phyloP scores from a whole-genome alignment of 2,113 vertebrate genomes.

The Dromiciops gliroides region DNA sequence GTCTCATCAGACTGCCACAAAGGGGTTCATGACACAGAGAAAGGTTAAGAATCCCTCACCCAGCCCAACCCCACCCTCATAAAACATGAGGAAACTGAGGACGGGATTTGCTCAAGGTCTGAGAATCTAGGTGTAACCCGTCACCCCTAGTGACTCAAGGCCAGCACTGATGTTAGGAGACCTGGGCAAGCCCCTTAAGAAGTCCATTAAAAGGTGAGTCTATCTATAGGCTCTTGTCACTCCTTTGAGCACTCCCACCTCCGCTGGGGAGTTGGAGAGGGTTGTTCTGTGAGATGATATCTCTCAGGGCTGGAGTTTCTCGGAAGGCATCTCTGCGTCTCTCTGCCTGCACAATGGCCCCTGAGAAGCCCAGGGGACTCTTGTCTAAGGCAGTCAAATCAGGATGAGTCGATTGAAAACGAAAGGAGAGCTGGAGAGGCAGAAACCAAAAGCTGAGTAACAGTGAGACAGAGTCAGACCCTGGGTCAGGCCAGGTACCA shows the following conservation, averaged over 20 bases:
- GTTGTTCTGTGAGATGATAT: not conserved
- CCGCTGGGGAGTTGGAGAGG: not conserved
- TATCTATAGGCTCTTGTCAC: not conserved
- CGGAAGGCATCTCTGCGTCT: not conserved
- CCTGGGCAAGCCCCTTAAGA: not conserved
- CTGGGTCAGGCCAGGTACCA: not conserved
- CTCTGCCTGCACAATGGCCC: not conserved
- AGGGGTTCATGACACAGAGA: not conserved
- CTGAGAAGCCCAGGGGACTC: not conserved
- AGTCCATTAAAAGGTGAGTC: not conserved
- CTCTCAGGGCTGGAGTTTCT: not conserved
- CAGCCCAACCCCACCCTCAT: not conserved
- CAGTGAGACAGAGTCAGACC: not conserved
- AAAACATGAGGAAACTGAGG: not conserved
- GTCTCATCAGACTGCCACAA: not conserved
- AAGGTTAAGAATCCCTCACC: not conserved
- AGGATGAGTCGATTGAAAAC: not conserved
- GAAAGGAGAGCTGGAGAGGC: not conserved
- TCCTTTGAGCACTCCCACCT: not conserved
- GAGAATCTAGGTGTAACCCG: not conserved
- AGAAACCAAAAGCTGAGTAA: constrained; percentile 2
- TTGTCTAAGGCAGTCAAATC: not conserved
- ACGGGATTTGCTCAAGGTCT: not conserved
- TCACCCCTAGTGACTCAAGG: not conserved
- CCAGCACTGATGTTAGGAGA: not conserved